Percentiles rank a stretch among this genome's conserved stretches.
These are phyloP conservation scores for Takifugu bimaculatus DNA, from an alignment of 2,113 vertebrate genomes.

Conservation along the genomic window DNA sequence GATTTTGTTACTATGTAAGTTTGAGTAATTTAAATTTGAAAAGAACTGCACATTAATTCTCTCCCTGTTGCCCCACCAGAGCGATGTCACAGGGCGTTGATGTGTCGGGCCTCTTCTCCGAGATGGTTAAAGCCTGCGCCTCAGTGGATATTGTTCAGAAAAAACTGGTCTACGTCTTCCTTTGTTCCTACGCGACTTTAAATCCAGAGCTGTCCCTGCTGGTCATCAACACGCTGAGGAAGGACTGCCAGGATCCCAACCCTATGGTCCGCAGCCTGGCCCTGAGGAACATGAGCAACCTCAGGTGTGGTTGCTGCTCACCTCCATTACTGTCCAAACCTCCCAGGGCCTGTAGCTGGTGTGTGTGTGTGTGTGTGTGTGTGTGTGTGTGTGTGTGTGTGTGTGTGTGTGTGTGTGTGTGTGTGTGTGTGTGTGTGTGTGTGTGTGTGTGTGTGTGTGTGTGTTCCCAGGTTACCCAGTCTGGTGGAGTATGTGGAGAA, in stretches of 20 bases:
- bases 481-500: conserved; percentile 90
- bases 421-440: too few species aligned
- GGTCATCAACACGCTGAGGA: conserved; percentile 90
- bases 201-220: conserved; percentile 90
- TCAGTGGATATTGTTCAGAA: conserved; percentile 90
- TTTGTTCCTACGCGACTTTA: conserved; percentile 85
- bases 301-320: conserved; percentile 72
- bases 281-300: conserved; percentile 88
- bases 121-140: conserved; percentile 94
- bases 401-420: too few species aligned
- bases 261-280: conserved; percentile 92
- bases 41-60: too few species aligned
- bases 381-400: too few species aligned
- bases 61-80: conserved; percentile 55
- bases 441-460: too few species aligned
- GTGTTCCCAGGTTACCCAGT: conserved; percentile 80
- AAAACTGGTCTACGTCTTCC: conserved; percentile 90
- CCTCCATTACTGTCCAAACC: accelerated
- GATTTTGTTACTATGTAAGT: too few species aligned
- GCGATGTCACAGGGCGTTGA: conserved; percentile 89
- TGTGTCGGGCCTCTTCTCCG: conserved; percentile 87
- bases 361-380: conserved; percentile 4
- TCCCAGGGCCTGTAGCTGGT: not conserved
- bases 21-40: too few species aligned
- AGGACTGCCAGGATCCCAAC: conserved; percentile 91